These are phyloP conservation scores for Serrognathus titanus DNA, from an alignment of 2,888 invertebrate species.

Conservation along the genomic window DNA sequence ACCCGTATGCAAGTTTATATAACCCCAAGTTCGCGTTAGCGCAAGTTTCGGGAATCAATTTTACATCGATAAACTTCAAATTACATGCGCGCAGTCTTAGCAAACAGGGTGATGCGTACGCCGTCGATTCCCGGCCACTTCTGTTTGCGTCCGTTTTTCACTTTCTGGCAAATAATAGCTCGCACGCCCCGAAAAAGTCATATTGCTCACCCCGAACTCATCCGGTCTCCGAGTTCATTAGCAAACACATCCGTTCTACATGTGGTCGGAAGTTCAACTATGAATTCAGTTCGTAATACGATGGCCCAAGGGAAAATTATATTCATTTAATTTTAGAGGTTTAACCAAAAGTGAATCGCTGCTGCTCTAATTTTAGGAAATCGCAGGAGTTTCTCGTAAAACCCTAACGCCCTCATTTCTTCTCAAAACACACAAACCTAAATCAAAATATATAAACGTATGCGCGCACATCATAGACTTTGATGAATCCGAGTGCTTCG, in stretches of 20 bases:
- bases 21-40: slow-evolving; percentile 35
- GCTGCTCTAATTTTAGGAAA: neutral
- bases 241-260: slow-evolving; percentile 23
- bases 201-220: slow-evolving; percentile 4
- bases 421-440: neutral
- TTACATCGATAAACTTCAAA: slow-evolving; percentile 16
- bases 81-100: slow-evolving; percentile 2
- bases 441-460: no score
- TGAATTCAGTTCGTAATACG: slow-evolving; percentile 19
- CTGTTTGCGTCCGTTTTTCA: no score
- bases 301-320: slow-evolving; percentile 17
- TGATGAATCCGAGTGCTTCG: neutral
- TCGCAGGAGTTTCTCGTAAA: neutral
- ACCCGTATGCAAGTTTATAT: slow-evolving; percentile 41
- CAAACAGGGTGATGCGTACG: neutral
- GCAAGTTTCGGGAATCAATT: slow-evolving; percentile 18
- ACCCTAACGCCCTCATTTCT: neutral
- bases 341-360: neutral
- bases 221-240: slow-evolving; percentile 24
- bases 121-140: neutral
- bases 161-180: no score
- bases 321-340: slow-evolving; percentile 1
- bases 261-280: slow-evolving; percentile 22
- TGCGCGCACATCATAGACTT: no score
- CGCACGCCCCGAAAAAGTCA: neutral